Conservation (phyloP, 2,797 vertebrate genomes). For the Neosalanx taihuensis region DNA sequence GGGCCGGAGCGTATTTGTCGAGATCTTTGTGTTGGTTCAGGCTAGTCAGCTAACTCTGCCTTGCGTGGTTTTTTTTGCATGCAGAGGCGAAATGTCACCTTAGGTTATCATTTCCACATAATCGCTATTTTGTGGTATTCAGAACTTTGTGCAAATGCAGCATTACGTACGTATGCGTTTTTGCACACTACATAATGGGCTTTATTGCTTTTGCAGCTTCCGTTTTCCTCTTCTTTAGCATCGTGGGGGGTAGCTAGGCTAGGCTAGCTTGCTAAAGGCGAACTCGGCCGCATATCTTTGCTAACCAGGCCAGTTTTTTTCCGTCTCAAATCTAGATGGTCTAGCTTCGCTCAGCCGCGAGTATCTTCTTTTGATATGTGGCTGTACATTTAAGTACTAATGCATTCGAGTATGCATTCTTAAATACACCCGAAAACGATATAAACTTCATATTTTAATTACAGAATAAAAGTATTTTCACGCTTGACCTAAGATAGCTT, state of each 20-base stretch:
- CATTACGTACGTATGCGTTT: background rate
- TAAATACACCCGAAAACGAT: background rate
- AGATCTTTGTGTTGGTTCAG: conserved; percentile 78
- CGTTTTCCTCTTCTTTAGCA: conserved; percentile 42
- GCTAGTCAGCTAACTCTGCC: conserved; percentile 49
- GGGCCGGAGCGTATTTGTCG: conserved; percentile 64
- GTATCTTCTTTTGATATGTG: background rate
- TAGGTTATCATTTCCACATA: background rate
- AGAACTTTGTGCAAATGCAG: background rate
- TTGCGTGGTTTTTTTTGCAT: conserved; percentile 27
- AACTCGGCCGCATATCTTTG: conserved; percentile 39
- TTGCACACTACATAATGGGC: background rate
- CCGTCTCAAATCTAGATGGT: background rate
- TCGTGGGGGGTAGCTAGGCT: conserved; percentile 53
- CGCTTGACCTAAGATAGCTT: conserved; percentile 7
- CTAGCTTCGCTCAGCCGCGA: background rate
- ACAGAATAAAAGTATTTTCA: background rate
- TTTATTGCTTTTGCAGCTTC: conserved; percentile 32
- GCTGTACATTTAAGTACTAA: no score
- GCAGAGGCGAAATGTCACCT: conserved; percentile 15
- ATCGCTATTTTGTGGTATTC: background rate
- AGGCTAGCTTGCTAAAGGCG: conserved; percentile 38
- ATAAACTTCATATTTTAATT: background rate
- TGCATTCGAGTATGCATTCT: background rate
- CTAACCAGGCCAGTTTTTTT: conserved; percentile 1